Conservation (phyloP, 1,140 invertebrate species). For the Dendrolimus punctatus region DNA sequence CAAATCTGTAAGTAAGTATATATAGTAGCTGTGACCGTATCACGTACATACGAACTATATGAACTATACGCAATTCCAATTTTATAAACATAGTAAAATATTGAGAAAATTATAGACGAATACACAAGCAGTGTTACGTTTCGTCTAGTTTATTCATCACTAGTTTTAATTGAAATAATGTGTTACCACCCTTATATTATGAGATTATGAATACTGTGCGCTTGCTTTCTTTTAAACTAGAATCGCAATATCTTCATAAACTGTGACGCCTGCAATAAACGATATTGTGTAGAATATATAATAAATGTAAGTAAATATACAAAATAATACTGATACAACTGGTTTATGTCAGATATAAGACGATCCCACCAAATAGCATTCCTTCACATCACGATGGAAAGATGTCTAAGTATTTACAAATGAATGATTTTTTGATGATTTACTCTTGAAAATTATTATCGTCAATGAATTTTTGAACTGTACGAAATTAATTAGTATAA, state of each 20-base stretch:
- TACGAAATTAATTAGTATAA: conserved; percentile 2
- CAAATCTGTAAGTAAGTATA: too few relatives aligned
- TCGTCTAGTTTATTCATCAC: too few relatives aligned
- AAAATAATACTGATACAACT: conserved; percentile 33
- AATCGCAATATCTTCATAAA: conserved; percentile 43
- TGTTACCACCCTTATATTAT: conserved; percentile 29
- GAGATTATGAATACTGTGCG: conserved; percentile 53
- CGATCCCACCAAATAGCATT: conserved; percentile 27
- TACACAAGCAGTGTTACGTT: too few relatives aligned
- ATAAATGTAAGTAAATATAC: conserved; percentile 15
- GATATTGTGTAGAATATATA: conserved; percentile 9
- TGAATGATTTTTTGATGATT: conserved; percentile 24
- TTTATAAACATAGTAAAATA: too few relatives aligned
- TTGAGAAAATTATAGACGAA: too few relatives aligned
- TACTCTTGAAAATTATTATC: background rate
- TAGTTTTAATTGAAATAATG: background rate
- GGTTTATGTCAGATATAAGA: conserved; percentile 40
- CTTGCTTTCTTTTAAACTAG: conserved; percentile 47
- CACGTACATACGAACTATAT: too few relatives aligned
- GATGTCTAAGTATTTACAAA: conserved; percentile 41
- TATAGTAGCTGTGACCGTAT: too few relatives aligned
- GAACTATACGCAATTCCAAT: too few relatives aligned
- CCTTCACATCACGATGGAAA: conserved; percentile 35
- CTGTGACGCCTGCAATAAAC: conserved; percentile 13
- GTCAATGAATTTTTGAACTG: conserved; percentile 17